Base-by-base conservation (phyloP, 2,797 vertebrate genomes). In the Xyrichtys novacula region DNA sequence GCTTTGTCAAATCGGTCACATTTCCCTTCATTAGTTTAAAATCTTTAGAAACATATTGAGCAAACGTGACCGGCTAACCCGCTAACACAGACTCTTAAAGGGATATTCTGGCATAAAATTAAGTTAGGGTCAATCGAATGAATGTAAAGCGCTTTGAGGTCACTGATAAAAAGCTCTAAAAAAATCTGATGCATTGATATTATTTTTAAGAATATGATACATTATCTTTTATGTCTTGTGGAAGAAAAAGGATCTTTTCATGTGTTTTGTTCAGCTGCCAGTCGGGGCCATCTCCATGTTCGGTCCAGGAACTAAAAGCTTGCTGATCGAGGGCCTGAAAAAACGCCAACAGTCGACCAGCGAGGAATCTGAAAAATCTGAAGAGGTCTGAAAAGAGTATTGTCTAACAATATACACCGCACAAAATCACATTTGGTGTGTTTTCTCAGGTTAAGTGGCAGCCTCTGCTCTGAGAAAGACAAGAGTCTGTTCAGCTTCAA, bases 241-340 rank as follows among this genome's bases (percentile, higher is more conserved):
- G 23, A 63, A n/a, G n/a, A n/a, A n/a, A n/a, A n/a, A n/a, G 25
- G 28, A 57, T 3, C 39, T 34, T 14, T 7, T 44, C 32, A 6
- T 64, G n/a, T 23, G 4, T 59, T 81, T 9, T 65, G 8, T 85
- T 67, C 63, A 95, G 94, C 83, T 92, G 85, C 94, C 91, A 31
- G 92, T 91, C 17, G 94, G 94, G 4, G 94, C 94, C 17, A 67
- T 94, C 47, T 95, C 94, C 22, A 74, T 92, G 78, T 95, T 95
- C 71, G 94, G 93, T 58, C 92, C 93, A 15, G 91, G 88, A 26
- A 95, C 94, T 52, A 92, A 92, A 84, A 94, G 61, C 79, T 74
- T 95, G 43, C 87, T 95, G 38, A 90, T 70, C 14, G 94, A 94
- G 70, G 81, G 89, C 29, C 67, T 94, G 59, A 94, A 84, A 70